Base-by-base conservation (phyloP, 2,888 invertebrate genomes). In the Theristus sp. region DNA sequence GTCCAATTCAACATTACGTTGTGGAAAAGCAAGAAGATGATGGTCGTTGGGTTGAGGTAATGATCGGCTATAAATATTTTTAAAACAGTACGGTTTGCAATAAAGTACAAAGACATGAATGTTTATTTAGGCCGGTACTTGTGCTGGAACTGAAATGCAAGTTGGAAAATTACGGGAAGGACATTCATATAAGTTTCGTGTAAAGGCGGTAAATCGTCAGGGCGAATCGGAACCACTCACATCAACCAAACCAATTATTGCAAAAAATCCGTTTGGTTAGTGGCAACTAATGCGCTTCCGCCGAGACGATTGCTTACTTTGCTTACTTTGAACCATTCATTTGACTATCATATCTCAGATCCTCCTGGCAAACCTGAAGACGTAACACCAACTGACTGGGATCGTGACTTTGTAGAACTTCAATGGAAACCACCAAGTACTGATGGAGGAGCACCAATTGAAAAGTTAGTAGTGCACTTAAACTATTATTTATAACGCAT, bases 31-130 rank as follows among this genome's bases (percentile, higher is more conserved):
- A 94, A 75, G 79, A 90, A 55, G 86, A 87, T 0, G 89, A 90
- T 71, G 90, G 90, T 56, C 89, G 90, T 29, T 94, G 93, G 93
- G 90, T 91, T 58, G 93, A 93, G 60, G n/a, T n/a, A n/a, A n/a
- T n/a, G n/a, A n/a, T n/a, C n/a, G 89, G 13, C 29, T 17, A 59
- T 26, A 10, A 47, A 10, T 27, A 57, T 56, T 58, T 20, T 57
- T 58, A 10, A 55, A n/a, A 55, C 22, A 17, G 20, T 59, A 6
- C 38, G 13, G 24, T 62, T 28, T n/a, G 10, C 46, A 30, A 26
- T 25, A 47, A 54, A n/a, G 26, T 56, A 64, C 68, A 74, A 60
- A 68, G 71, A 55, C n/a, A n/a, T n/a, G 85, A 20, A 91, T 90
- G 74, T 89, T 88, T 25, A 84, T 84, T 31, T 87, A 87, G 69